phyloP scores from a whole-genome alignment of 2,113 vertebrate genomes.

The Gobio gobio region DNA sequence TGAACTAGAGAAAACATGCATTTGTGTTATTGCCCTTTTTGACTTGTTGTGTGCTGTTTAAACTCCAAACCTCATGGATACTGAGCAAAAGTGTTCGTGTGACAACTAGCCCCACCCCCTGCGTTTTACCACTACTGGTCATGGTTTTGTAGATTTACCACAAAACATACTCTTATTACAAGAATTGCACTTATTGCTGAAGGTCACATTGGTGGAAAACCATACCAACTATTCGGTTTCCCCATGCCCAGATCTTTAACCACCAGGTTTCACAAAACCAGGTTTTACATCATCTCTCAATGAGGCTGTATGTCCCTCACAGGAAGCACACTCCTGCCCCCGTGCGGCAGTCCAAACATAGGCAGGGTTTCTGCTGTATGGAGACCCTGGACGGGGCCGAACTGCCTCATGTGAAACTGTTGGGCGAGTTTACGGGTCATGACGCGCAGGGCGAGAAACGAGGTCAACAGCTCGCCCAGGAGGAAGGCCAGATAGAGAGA shows the following conservation, averaged over 20 bases:
- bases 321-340: slow-evolving; percentile 62
- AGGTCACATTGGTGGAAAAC: neutral
- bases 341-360: slow-evolving; percentile 59
- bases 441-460: slow-evolving; percentile 74
- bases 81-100: neutral
- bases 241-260: neutral
- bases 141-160: neutral
- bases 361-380: slow-evolving; percentile 53
- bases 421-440: slow-evolving; percentile 79
- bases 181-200: neutral
- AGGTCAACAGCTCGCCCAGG: slow-evolving; percentile 68
- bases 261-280: too few relatives aligned
- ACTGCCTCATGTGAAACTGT: slow-evolving; percentile 78
- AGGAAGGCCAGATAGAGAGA: slow-evolving; percentile 78
- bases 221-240: neutral
- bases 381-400: slow-evolving; percentile 61
- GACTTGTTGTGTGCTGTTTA: neutral
- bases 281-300: slow-evolving; percentile 9
- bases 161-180: neutral
- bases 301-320: slow-evolving; percentile 48
- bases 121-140: neutral
- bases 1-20: neutral
- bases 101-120: neutral
- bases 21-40: neutral
- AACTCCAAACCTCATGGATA: neutral